Percentiles rank a stretch among this genome's conserved stretches.
phyloP scores from a whole-genome alignment of 2,797 vertebrate genomes.

The Sylvia borin region DNA sequence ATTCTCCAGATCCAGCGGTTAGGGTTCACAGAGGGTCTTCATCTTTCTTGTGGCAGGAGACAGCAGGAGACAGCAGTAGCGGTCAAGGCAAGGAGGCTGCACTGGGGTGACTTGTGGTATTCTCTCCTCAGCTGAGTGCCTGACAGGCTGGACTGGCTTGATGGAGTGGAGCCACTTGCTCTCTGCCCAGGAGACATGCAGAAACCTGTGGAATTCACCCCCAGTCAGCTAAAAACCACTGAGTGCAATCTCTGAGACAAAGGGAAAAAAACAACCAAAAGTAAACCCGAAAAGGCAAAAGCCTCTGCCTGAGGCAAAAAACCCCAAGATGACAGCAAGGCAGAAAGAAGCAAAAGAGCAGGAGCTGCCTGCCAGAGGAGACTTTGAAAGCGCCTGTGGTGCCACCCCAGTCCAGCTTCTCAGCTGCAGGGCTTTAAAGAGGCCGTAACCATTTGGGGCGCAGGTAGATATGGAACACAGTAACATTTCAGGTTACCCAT shows the following conservation, averaged over 20 bases:
- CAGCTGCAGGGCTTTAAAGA: neutral
- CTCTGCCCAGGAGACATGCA: neutral
- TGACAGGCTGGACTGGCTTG: neutral
- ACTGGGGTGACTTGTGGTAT: neutral
- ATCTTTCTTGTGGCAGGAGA: fast-evolving
- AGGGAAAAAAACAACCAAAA: too few species aligned
- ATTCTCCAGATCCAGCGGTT: neutral
- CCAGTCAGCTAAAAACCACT: neutral
- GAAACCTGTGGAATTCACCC: fast-evolving
- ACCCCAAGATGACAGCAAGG: too few species aligned
- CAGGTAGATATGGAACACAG: neutral
- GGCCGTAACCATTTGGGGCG: neutral
- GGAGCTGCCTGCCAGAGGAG: neutral
- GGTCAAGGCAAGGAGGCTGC: neutral
- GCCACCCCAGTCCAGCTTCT: fast-evolving
- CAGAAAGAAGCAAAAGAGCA: neutral
- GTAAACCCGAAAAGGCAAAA: neutral
- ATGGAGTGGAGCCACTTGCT: neutral
- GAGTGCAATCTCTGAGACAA: neutral
- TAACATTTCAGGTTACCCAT: neutral
- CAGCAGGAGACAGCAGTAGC: fast-evolving
- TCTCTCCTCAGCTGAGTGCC: neutral
- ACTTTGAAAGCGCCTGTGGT: neutral
- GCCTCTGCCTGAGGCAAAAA: neutral
- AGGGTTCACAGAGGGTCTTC: neutral